Evolutionary conservation across 1,140 invertebrate genomes (phyloP).

Genomic region (Drosophila dunni): DNA sequence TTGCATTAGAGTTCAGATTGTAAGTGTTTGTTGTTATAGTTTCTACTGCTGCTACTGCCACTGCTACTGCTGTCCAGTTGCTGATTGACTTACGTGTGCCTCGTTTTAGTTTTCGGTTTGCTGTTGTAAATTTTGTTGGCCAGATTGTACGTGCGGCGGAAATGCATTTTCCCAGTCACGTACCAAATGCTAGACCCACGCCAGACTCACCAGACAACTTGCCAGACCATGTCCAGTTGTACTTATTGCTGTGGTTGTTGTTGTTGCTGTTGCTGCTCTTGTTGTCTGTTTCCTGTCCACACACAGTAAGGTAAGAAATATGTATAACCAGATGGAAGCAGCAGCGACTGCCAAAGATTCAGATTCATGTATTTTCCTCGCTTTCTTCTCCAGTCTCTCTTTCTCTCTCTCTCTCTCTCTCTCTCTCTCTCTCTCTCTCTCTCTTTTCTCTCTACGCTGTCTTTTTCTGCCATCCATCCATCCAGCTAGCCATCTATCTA

Average conservation of each 20-base stretch:
- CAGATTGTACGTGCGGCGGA: slow-evolving; percentile 71
- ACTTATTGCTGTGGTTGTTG: background rate
- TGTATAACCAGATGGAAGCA: slow-evolving; percentile 42
- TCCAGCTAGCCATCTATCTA: background rate
- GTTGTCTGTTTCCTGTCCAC: slow-evolving; percentile 19
- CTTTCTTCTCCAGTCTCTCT: background rate
- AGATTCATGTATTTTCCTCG: slow-evolving; percentile 32
- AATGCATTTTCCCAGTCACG: slow-evolving; percentile 81
- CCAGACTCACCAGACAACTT: slow-evolving; percentile 42
- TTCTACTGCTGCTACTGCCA: background rate
- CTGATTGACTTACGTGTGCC: slow-evolving; percentile 79
- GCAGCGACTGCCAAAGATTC: slow-evolving; percentile 49
- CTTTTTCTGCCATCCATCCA: slow-evolving; percentile 2
- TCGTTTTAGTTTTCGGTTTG: slow-evolving; percentile 73
- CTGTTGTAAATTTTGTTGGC: slow-evolving; percentile 57
- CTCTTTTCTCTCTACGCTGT: background rate
- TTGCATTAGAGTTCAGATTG: slow-evolving; percentile 75
- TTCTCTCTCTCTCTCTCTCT: slow-evolving; percentile 4
- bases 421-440: slow-evolving; percentile 21
- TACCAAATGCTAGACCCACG: slow-evolving; percentile 53
- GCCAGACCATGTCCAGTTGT: slow-evolving; percentile 23
- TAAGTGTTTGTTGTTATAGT: slow-evolving; percentile 27
- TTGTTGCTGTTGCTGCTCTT: no score
- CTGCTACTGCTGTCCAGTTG: slow-evolving; percentile 56
- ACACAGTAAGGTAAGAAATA: slow-evolving; percentile 61